A percentile compares a stretch with the other conserved stretches of the same genome.
phyloP scores from a whole-genome alignment of 2,797 vertebrate species.

The Gobionotothen gibberifrons region DNA sequence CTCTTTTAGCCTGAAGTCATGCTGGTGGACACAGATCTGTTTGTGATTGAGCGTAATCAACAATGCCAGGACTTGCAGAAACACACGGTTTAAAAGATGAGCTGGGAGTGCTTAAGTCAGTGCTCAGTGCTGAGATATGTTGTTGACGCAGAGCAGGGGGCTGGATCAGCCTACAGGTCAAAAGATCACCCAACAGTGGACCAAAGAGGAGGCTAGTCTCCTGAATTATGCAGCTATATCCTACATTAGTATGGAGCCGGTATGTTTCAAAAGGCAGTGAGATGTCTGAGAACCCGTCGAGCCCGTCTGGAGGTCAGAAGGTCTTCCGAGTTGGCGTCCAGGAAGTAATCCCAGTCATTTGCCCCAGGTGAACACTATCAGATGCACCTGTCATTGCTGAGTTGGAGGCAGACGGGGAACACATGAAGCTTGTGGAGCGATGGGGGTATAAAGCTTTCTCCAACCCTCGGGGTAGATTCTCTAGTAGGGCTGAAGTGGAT shows the following conservation, averaged over 20 bases:
- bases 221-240: slow-evolving; percentile 53
- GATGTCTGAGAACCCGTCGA: slow-evolving; percentile 22
- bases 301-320: slow-evolving; percentile 47
- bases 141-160: not conserved
- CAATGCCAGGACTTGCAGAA: slow-evolving; percentile 17
- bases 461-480: slow-evolving; percentile 67
- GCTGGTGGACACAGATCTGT: slow-evolving; percentile 17
- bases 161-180: slow-evolving; percentile 33
- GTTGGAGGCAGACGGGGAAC: slow-evolving; percentile 38
- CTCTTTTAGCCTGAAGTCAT: slow-evolving; percentile 11
- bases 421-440: slow-evolving; percentile 49
- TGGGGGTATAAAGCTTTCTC: slow-evolving; percentile 67
- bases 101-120: slow-evolving; percentile 1
- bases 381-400: slow-evolving; percentile 56
- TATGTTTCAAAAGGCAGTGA: slow-evolving; percentile 19
- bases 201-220: not conserved
- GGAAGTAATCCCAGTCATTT: slow-evolving; percentile 49
- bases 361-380: slow-evolving; percentile 56
- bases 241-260: slow-evolving; percentile 38
- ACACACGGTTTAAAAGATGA: slow-evolving; percentile 10
- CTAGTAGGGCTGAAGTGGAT: slow-evolving; percentile 76
- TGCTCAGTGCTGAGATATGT: slow-evolving; percentile 14
- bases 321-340: slow-evolving; percentile 28
- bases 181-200: slow-evolving; percentile 37
- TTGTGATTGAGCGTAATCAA: slow-evolving; percentile 26